Evolutionary conservation across 2,797 vertebrate species (phyloP), one percentile per base, ranked within the genome.

Genomic region (Balearica regulorum): DNA sequence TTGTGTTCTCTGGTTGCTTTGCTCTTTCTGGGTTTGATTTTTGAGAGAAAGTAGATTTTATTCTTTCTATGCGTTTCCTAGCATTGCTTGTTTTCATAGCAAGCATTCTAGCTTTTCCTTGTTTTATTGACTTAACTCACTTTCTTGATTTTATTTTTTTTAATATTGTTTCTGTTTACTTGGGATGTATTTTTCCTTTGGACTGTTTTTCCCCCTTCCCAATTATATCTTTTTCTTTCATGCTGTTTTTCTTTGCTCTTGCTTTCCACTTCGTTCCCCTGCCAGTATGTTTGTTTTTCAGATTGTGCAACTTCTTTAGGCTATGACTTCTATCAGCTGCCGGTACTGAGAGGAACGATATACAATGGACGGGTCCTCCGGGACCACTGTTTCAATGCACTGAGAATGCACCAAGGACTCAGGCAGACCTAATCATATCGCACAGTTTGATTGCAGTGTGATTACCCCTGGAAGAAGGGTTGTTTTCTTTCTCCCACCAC

Each of bases 391-490:
- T 97, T 94, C 93, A 95, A 84, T 93, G 87, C 82, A 73, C 65
- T 35, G 87, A 86, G 85, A 96, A 93, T 72, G 79, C 95, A 96
- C 87, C 28, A 8, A 96, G 95, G 94, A 81, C 73, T 88, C 89
- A 46, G 79, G 70, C 89, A 96, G 87, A 93, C 91, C 72, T 94
- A 96, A 96, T 96, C 94, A 93, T 79, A 90, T 70, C 3, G 16
- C 93, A 84, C 92, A 95, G 95, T 96, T 94, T 94, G 95, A 97
- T 93, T 97, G 94, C 92, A 84, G 37, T 84, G 80, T 95, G 95
- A 97, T 97, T 95, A 94, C 77, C 49, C 26, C 68, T 93, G 88
- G 81, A 97, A 96, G 66, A 92, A 93, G 44, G 41, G 65, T 62
- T 96, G 94, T 96, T 96, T 96, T 95, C 92, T 94, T 84, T 96